A percentile compares a stretch with the other conserved stretches of the same genome.
Conservation (phyloP, 2,888 invertebrate species). For the Drosophila atripex region DNA sequence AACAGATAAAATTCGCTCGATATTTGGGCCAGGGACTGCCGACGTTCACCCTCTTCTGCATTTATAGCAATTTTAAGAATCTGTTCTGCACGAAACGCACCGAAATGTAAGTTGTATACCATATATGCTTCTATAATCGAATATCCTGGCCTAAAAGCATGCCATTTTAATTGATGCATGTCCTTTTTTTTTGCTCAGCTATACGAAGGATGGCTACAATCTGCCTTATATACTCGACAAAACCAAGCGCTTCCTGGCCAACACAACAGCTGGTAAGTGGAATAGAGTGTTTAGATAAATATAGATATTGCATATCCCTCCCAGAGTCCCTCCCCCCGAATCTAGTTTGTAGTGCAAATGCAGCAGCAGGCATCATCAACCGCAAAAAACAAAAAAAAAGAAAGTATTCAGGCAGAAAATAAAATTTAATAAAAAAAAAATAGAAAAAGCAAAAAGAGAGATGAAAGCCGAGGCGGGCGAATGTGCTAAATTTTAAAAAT, state of each 20-base stretch:
- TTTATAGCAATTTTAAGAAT: constrained; percentile 84
- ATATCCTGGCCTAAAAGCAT: constrained; percentile 21
- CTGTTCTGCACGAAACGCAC: constrained; percentile 84
- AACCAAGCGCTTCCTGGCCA: constrained; percentile 83
- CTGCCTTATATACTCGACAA: constrained; percentile 84
- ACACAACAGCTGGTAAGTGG: constrained; percentile 83
- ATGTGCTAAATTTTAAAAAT: constrained; percentile 79
- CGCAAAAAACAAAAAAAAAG: not conserved
- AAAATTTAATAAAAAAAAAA: constrained; percentile 28
- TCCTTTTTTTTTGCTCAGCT: constrained; percentile 64
- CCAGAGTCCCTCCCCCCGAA: not conserved
- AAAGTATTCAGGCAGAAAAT: constrained; percentile 39
- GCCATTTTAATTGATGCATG: constrained; percentile 22
- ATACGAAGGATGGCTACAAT: constrained; percentile 84
- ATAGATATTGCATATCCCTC: constrained; percentile 10
- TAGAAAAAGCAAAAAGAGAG: not conserved
- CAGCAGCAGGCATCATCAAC: constrained; percentile 57
- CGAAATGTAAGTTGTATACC: constrained; percentile 82
- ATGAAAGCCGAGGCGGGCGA: constrained; percentile 32
- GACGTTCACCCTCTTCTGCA: constrained; percentile 84
- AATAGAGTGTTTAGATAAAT: constrained; percentile 14
- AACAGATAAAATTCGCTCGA: constrained; percentile 84
- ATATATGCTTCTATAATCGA: no score
- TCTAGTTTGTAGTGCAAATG: constrained; percentile 66
- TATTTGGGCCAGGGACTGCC: constrained; percentile 83